Percentiles rank a stretch among this genome's conserved stretches.
Evolutionary conservation across 1,140 invertebrate species (phyloP).

Genomic region (Eubasilissa regina): DNA sequence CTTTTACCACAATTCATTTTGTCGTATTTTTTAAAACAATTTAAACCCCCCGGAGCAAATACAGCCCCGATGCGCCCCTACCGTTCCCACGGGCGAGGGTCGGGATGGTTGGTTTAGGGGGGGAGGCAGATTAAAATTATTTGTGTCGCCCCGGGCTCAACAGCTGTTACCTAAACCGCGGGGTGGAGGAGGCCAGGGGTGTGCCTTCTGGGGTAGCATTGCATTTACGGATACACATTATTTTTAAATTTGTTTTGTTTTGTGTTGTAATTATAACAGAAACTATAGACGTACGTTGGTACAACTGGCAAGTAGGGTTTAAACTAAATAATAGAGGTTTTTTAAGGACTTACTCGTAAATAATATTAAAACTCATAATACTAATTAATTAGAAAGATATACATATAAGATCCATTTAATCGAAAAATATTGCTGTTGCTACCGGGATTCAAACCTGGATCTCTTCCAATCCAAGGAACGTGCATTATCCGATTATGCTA

Average conservation of each 20-base stretch:
- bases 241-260: conserved; percentile 7
- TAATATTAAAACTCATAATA: too few species aligned
- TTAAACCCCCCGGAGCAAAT: background rate
- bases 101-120: background rate
- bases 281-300: too few species aligned
- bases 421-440: too few species aligned
- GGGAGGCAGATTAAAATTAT: conserved; percentile 40
- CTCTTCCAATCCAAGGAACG: too few species aligned
- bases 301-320: too few species aligned
- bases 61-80: background rate
- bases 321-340: too few species aligned
- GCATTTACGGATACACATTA: background rate
- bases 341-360: too few species aligned
- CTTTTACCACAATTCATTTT: too few species aligned
- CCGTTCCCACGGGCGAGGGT: conserved; percentile 1
- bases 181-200: background rate
- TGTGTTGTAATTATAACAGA: background rate
- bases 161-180: conserved; percentile 48
- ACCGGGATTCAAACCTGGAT: too few species aligned
- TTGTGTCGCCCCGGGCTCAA: conserved; percentile 44
- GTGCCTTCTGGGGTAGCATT: background rate
- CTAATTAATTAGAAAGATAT: too few species aligned
- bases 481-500: too few species aligned
- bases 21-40: background rate
- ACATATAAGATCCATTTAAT: too few species aligned